A percentile compares a stretch with the other conserved stretches of the same genome.
Evolutionary conservation across 2,888 invertebrate genomes (phyloP).

Genomic region (Dusona sp.): DNA sequence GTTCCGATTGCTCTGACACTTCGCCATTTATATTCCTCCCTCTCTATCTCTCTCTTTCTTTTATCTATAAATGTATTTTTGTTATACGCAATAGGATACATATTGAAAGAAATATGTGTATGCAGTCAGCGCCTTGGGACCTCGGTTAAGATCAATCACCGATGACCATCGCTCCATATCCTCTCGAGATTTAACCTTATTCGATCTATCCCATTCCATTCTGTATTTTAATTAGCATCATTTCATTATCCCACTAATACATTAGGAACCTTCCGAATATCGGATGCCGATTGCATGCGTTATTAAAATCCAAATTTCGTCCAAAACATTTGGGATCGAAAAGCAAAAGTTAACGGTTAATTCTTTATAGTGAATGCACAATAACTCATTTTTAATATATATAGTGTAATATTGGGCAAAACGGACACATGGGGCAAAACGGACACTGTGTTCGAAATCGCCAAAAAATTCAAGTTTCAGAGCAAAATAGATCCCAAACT

Average conservation of each 20-base stretch:
- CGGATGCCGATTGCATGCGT: neutral
- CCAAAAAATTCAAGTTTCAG: no score
- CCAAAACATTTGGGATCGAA: neutral
- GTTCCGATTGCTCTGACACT: constrained; percentile 53
- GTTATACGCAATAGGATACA: constrained; percentile 17
- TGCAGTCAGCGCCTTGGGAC: constrained; percentile 28
- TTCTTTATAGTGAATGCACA: neutral
- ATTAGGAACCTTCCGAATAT: neutral
- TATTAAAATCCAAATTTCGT: neutral
- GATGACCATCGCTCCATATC: constrained; percentile 19
- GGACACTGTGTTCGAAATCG: no score
- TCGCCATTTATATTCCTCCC: constrained; percentile 8
- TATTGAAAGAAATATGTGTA: constrained; percentile 38
- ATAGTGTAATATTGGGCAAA: no score
- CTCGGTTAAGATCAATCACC: constrained; percentile 34
- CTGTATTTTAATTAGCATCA: constrained; percentile 11
- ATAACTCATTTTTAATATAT: neutral
- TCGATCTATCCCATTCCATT: constrained; percentile 6
- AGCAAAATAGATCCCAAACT: no score
- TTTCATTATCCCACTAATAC: constrained; percentile 17
- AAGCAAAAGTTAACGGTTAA: neutral
- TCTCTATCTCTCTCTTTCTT: neutral
- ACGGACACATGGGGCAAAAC: no score
- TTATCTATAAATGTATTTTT: constrained; percentile 27
- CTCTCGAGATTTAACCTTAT: constrained; percentile 13